These are phyloP conservation scores for Oegoconia quadripuncta DNA, from an alignment of 2,888 invertebrate genomes.

Conservation along the genomic window DNA sequence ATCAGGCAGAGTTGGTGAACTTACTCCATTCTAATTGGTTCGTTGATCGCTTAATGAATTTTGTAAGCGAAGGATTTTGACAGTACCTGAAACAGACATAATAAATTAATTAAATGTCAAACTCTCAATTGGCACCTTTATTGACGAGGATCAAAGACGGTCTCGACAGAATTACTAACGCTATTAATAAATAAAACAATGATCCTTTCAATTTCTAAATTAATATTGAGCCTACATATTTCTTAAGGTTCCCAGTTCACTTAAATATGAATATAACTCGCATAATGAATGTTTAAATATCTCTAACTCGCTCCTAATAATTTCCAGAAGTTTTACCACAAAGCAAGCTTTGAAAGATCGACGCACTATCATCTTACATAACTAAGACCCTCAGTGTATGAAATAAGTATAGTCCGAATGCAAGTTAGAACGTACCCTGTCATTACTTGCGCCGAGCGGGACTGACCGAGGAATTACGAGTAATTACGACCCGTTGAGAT, in stretches of 20 bases:
- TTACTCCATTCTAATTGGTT: neutral
- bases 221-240: too few relatives aligned
- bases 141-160: too few relatives aligned
- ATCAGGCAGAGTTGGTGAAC: neutral
- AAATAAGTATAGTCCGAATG: conserved; percentile 33
- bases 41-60: neutral
- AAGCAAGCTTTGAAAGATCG: too few relatives aligned
- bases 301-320: too few relatives aligned
- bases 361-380: too few relatives aligned
- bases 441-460: conserved; percentile 44
- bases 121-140: too few relatives aligned
- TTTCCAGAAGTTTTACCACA: neutral
- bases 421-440: conserved; percentile 56
- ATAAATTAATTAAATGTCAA: neutral
- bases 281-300: too few relatives aligned
- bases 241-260: too few relatives aligned
- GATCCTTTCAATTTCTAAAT: too few relatives aligned
- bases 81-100: neutral
- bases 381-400: conserved; percentile 33
- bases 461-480: conserved; percentile 46
- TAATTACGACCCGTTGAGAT: conserved; percentile 48
- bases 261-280: too few relatives aligned
- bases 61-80: neutral
- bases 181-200: too few relatives aligned
- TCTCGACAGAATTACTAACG: too few relatives aligned